A percentile compares a stretch with the other conserved stretches of the same genome.
These are phyloP conservation scores for Balanococcus diminutus DNA, from an alignment of 2,888 invertebrate species.

Conservation along the genomic window DNA sequence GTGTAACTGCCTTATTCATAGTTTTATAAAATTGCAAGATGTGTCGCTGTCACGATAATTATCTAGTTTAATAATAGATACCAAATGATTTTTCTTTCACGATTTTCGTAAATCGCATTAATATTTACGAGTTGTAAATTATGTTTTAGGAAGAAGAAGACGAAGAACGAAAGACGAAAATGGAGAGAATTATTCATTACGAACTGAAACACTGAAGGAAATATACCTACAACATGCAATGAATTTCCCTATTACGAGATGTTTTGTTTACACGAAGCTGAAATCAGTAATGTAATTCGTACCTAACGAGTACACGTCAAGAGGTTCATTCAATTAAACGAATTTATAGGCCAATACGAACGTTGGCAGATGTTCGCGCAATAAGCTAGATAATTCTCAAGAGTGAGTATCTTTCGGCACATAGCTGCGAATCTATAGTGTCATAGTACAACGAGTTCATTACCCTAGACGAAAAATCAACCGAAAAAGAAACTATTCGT, in stretches of 20 bases:
- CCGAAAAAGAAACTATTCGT: background rate
- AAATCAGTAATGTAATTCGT: slow-evolving; percentile 7
- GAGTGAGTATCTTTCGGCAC: background rate
- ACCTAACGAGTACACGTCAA: slow-evolving; percentile 7
- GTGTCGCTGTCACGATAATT: too few relatives aligned
- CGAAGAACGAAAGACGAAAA: background rate
- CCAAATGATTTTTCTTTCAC: too few relatives aligned
- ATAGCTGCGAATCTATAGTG: background rate
- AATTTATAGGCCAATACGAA: background rate
- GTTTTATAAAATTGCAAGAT: too few relatives aligned
- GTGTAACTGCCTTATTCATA: too few relatives aligned
- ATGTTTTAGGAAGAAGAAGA: background rate
- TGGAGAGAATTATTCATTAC: background rate
- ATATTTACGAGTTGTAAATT: too few relatives aligned
- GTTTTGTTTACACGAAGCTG: background rate
- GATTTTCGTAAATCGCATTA: too few relatives aligned
- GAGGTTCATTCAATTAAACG: slow-evolving; percentile 26
- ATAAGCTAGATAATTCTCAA: background rate
- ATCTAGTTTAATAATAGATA: too few relatives aligned
- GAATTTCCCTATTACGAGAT: background rate
- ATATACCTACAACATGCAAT: background rate
- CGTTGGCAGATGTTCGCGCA: background rate
- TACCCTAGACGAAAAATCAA: background rate
- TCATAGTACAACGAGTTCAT: background rate
- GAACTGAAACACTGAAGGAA: background rate